Evolutionary conservation across 2,888 invertebrate species (phyloP).

Genomic region (Cylloceria caligata): DNA sequence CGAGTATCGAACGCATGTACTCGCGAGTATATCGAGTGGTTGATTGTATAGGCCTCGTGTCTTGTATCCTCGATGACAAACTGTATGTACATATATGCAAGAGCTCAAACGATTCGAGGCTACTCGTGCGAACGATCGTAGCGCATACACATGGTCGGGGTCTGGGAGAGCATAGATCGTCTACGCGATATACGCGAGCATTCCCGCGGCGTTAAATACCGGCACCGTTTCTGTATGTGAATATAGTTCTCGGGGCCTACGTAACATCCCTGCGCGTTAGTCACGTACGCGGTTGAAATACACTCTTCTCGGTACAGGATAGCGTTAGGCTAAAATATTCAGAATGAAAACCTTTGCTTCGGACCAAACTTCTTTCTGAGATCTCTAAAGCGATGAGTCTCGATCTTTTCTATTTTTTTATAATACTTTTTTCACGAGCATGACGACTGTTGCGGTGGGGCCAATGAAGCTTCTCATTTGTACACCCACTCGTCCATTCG

Average conservation of each 20-base stretch:
- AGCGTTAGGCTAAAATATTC: constrained; percentile 20
- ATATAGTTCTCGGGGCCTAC: constrained; percentile 51
- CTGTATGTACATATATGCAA: constrained; percentile 20
- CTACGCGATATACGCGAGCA: constrained; percentile 53
- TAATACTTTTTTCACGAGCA: constrained; percentile 19
- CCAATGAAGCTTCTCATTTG: constrained; percentile 37
- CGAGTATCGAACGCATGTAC: constrained; percentile 24
- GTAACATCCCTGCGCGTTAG: constrained; percentile 61
- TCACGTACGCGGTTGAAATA: constrained; percentile 45
- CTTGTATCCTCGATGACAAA: constrained; percentile 29
- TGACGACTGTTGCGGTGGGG: constrained; percentile 1
- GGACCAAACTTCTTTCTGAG: constrained; percentile 26
- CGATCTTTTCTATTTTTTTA: constrained; percentile 15
- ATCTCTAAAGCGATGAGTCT: constrained; percentile 11
- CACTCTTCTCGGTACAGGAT: neutral
- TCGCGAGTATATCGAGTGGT: constrained; percentile 26
- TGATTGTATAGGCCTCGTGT: constrained; percentile 11
- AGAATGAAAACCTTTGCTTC: constrained; percentile 28
- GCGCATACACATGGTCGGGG: neutral
- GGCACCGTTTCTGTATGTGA: constrained; percentile 37
- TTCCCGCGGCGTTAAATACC: constrained; percentile 57
- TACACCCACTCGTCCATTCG: constrained; percentile 47
- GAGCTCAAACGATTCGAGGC: constrained; percentile 17
- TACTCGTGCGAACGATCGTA: constrained; percentile 6
- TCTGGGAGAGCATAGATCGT: constrained; percentile 31